Percentiles rank a stretch among this genome's conserved stretches.
Evolutionary conservation across 2,797 vertebrate species (phyloP).

Genomic region (Chelmon rostratus): DNA sequence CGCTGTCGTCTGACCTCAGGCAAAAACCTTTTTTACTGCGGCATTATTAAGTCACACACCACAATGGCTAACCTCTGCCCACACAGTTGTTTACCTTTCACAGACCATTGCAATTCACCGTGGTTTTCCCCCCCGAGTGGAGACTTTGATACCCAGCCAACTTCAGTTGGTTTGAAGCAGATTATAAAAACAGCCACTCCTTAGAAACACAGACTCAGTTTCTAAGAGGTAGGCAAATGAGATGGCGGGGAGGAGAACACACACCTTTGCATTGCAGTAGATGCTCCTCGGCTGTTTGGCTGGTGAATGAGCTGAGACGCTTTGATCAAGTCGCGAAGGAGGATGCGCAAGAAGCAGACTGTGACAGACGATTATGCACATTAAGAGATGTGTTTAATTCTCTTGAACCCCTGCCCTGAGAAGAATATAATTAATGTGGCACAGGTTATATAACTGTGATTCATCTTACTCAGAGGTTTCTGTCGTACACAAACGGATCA

Average conservation of each 20-base stretch:
- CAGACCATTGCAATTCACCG: conserved; percentile 45
- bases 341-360: conserved; percentile 15
- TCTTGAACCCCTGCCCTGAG: conserved; percentile 3
- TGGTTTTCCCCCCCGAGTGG: conserved; percentile 51
- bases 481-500: conserved; percentile 6
- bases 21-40: conserved; percentile 37
- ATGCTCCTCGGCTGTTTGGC: conserved; percentile 3
- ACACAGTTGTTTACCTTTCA: conserved; percentile 61
- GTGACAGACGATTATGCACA: conserved; percentile 11
- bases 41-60: conserved; percentile 25
- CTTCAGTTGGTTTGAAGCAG: conserved; percentile 69
- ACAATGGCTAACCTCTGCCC: conserved; percentile 45
- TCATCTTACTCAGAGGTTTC: not conserved
- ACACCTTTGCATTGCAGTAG: conserved; percentile 39
- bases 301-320: conserved; percentile 11
- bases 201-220: conserved; percentile 54
- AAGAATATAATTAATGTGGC: conserved; percentile 5
- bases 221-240: conserved; percentile 66
- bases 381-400: conserved; percentile 16
- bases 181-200: conserved; percentile 70
- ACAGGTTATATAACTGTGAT: conserved; percentile 36
- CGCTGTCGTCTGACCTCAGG: conserved; percentile 36
- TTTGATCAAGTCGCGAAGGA: conserved; percentile 37
- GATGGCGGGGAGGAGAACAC: conserved; percentile 29
- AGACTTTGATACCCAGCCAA: conserved; percentile 80